Conservation (phyloP, 2,888 invertebrate species). For the Plemyria rubiginata region DNA sequence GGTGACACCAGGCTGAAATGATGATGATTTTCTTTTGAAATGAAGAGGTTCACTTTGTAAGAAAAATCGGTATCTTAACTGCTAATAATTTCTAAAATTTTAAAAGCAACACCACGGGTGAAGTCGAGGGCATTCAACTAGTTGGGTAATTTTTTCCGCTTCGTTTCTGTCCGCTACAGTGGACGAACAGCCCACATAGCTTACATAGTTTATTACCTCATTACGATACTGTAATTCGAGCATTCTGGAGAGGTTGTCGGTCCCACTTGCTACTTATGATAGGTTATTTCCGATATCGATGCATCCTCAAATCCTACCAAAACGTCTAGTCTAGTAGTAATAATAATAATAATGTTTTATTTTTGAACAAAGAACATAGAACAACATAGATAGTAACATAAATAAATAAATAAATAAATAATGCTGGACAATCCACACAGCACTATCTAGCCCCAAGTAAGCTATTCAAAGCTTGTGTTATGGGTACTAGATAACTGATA, state of each 20-base stretch:
- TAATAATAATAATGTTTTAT: no score
- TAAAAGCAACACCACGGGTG: neutral
- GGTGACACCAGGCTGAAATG: no score
- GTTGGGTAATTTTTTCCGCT: neutral
- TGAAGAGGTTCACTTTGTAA: neutral
- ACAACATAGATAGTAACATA: no score
- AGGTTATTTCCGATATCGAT: neutral
- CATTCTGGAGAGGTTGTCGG: neutral
- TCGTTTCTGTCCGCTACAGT: neutral
- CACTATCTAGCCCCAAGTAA: no score
- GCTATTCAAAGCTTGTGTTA: no score
- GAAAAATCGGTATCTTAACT: no score
- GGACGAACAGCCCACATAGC: conserved; percentile 45
- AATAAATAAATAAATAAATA: no score
- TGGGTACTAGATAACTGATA: no score
- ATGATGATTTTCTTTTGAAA: neutral
- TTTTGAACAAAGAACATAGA: no score
- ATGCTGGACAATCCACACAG: no score
- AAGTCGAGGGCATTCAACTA: neutral
- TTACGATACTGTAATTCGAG: conserved; percentile 32
- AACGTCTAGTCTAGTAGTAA: neutral
- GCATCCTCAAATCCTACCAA: neutral
- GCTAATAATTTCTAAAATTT: no score
- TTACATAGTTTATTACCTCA: conserved; percentile 44
- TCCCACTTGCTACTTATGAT: neutral